phyloP scores from a whole-genome alignment of 2,113 vertebrate genomes.

The Pedionomus torquatus region DNA sequence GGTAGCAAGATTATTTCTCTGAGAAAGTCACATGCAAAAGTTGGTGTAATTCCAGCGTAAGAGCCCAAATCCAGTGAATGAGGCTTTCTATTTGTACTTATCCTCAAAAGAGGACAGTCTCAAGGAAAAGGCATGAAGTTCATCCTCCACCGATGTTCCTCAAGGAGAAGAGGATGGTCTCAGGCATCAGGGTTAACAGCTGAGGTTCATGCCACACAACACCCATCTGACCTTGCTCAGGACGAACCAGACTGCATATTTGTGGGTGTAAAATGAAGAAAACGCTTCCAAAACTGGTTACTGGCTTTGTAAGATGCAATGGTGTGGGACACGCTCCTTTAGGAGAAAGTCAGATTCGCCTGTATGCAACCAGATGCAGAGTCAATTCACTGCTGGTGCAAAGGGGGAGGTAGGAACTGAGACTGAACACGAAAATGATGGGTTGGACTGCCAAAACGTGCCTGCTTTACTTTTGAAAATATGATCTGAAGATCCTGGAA shows the following conservation, averaged over 20 bases:
- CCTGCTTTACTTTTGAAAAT: background rate
- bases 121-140: too few relatives aligned
- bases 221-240: background rate
- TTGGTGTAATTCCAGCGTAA: background rate
- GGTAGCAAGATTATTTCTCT: background rate
- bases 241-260: background rate
- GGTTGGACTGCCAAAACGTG: background rate
- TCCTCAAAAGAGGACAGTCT: background rate
- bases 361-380: background rate
- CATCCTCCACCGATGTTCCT: too few relatives aligned
- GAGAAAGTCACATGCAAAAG: background rate
- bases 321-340: background rate
- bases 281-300: background rate
- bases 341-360: background rate
- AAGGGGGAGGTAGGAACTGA: background rate
- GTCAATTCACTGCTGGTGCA: too few relatives aligned
- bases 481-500: background rate
- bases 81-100: background rate
- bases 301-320: too few relatives aligned
- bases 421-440: background rate
- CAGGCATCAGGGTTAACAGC: too few relatives aligned
- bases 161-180: background rate
- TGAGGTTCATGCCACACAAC: too few relatives aligned
- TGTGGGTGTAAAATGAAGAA: background rate
- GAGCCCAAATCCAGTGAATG: background rate